These are phyloP conservation scores for Lateolabrax maculatus DNA, from an alignment of 2,797 vertebrate genomes.

Conservation along the genomic window DNA sequence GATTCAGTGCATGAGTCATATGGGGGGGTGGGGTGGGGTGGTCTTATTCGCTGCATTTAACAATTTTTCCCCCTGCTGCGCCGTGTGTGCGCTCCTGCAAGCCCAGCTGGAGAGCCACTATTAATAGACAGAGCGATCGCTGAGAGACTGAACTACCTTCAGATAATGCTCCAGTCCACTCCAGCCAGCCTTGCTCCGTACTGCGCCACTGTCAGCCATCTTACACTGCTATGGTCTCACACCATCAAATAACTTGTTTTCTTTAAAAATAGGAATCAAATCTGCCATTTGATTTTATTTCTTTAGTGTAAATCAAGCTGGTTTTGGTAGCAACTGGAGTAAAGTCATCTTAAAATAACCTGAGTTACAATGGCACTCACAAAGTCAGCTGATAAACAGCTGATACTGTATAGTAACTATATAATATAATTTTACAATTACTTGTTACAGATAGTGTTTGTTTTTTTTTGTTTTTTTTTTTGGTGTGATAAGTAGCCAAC, in stretches of 20 bases:
- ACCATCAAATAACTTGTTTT: background rate
- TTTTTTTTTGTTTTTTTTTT: too few species aligned
- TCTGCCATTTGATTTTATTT: background rate
- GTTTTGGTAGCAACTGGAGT: background rate
- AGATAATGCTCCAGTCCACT: conserved; percentile 22
- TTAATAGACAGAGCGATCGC: conserved; percentile 73
- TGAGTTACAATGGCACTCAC: too few species aligned
- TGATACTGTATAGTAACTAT: too few species aligned
- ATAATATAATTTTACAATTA: too few species aligned
- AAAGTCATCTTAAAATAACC: too few species aligned
- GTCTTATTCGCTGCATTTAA: conserved; percentile 62
- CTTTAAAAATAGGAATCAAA: background rate
- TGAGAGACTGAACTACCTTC: conserved; percentile 39
- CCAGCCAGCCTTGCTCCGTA: conserved; percentile 7
- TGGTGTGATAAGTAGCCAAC: background rate
- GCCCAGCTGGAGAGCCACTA: conserved; percentile 71
- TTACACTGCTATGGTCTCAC: too few species aligned
- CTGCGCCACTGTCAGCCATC: conserved; percentile 1
- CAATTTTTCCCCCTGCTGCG: conserved; percentile 53
- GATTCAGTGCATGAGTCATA: conserved; percentile 34
- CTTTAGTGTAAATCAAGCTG: background rate
- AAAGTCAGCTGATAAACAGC: too few species aligned
- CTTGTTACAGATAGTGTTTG: too few species aligned
- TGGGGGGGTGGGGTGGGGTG: conserved; percentile 11
- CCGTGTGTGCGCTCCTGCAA: conserved; percentile 48